Conservation (phyloP, 2,113 vertebrate species). For the Corythornis madagascariensis region DNA sequence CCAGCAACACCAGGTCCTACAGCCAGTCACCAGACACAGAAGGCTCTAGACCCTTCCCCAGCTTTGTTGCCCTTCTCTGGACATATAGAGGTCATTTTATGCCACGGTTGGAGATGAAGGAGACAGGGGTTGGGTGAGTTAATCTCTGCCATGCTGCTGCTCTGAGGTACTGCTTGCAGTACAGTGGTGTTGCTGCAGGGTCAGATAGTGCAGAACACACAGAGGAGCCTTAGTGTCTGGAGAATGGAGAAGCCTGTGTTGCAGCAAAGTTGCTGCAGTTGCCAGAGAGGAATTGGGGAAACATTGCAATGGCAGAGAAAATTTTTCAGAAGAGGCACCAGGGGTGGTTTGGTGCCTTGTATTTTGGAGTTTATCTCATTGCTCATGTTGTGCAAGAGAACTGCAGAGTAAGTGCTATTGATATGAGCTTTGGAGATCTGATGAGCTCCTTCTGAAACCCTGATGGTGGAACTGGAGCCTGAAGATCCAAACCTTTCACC, state of each 20-base stretch:
- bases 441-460: not conserved
- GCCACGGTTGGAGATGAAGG: too few species aligned
- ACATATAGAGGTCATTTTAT: too few species aligned
- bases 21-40: too few species aligned
- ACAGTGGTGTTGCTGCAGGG: not conserved
- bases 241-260: fast-evolving
- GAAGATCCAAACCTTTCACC: too few species aligned
- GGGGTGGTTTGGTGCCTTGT: not conserved
- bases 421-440: not conserved
- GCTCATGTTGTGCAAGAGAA: not conserved
- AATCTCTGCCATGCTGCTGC: too few species aligned
- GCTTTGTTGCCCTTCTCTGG: too few species aligned
- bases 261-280: not conserved
- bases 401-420: not conserved
- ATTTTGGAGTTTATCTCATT: not conserved
- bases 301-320: not conserved
- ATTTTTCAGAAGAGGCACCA: not conserved
- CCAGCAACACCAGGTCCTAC: too few species aligned
- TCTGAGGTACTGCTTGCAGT: too few species aligned
- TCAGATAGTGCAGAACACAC: not conserved
- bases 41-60: too few species aligned
- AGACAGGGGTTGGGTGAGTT: too few species aligned
- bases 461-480: not conserved
- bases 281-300: too few species aligned
- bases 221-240: not conserved